Conservation (phyloP, 92 coral and sea anemone genomes). For the Nematostella vectensis region DNA sequence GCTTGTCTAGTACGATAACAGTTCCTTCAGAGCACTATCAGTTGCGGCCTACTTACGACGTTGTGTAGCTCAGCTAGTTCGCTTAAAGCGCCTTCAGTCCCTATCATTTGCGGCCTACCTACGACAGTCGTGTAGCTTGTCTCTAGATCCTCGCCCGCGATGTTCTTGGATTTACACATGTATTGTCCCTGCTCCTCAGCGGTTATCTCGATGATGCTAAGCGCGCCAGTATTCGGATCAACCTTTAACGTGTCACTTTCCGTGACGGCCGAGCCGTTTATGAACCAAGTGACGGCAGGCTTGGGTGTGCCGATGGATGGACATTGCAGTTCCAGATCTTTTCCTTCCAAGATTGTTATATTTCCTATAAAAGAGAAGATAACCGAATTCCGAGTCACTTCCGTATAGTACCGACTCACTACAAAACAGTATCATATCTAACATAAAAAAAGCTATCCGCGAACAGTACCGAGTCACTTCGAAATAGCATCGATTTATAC, state of each 20-base stretch:
- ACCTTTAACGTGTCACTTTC: slow-evolving; percentile 46
- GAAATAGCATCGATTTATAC: too few species aligned
- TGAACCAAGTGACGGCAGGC: slow-evolving; percentile 59
- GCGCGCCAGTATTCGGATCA: slow-evolving; percentile 33
- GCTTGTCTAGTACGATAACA: too few species aligned
- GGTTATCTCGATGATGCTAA: slow-evolving; percentile 62
- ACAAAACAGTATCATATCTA: too few species aligned
- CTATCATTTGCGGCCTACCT: slow-evolving; percentile 73
- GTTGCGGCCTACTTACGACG: too few species aligned
- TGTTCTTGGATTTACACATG: slow-evolving; percentile 65
- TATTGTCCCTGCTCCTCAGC: slow-evolving; percentile 53
- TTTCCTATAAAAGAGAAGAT: slow-evolving; percentile 44
- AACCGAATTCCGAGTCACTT: too few species aligned
- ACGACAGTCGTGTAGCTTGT: slow-evolving; percentile 52
- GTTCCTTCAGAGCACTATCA: too few species aligned
- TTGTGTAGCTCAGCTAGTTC: too few species aligned
- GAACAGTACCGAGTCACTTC: too few species aligned
- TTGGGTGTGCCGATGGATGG: slow-evolving; percentile 56
- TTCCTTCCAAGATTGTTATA: slow-evolving; percentile 63
- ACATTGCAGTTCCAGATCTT: slow-evolving; percentile 58
- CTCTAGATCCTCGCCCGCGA: slow-evolving; percentile 58
- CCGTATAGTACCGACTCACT: too few species aligned
- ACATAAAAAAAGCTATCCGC: too few species aligned
- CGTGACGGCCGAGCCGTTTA: slow-evolving; percentile 41
- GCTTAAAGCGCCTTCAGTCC: too few species aligned